A percentile compares a stretch with the other conserved stretches of the same genome.
Conservation (phyloP, 2,113 vertebrate species). For the Cyanoramphus novaezelandiae region DNA sequence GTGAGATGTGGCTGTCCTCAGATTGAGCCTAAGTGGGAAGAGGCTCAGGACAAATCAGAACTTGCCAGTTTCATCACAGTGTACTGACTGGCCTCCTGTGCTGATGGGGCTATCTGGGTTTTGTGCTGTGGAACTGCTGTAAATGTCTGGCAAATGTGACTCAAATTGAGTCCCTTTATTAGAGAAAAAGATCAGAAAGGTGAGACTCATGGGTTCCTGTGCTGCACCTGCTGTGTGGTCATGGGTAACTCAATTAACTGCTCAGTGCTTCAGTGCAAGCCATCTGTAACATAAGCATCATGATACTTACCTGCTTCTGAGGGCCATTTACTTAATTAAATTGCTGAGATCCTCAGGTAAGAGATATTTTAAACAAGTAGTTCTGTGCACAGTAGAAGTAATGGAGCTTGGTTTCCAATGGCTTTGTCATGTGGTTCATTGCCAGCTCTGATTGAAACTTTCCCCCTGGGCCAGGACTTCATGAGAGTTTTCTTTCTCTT, state of each 20-base stretch:
- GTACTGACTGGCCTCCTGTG: not conserved
- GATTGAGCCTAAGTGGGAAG: not conserved
- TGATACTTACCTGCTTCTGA: slow-evolving; percentile 41
- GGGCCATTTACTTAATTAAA: slow-evolving; percentile 59
- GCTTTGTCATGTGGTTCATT: slow-evolving; percentile 41
- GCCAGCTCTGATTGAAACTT: slow-evolving; percentile 38
- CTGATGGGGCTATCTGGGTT: not conserved
- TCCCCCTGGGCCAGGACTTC: not conserved
- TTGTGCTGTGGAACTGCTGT: not conserved
- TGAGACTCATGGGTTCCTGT: not conserved
- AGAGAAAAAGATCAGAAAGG: not conserved
- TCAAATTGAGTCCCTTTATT: not conserved
- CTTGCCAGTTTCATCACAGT: rapidly evolving
- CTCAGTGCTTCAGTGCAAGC: slow-evolving; percentile 1
- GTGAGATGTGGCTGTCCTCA: not conserved
- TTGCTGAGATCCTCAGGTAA: slow-evolving; percentile 37
- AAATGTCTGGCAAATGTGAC: not conserved
- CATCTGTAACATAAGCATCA: not conserved
- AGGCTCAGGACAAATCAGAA: not conserved
- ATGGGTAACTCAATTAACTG: not conserved
- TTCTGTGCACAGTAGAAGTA: not conserved
- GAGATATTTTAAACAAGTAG: slow-evolving; percentile 15
- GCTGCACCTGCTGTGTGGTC: not conserved
- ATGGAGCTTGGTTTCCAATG: slow-evolving; percentile 43
- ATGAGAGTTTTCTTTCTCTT: not conserved